A percentile compares a stretch with the other conserved stretches of the same genome.
Evolutionary conservation across 2,113 vertebrate species (phyloP).

Genomic region (Oplegnathus fasciatus): DNA sequence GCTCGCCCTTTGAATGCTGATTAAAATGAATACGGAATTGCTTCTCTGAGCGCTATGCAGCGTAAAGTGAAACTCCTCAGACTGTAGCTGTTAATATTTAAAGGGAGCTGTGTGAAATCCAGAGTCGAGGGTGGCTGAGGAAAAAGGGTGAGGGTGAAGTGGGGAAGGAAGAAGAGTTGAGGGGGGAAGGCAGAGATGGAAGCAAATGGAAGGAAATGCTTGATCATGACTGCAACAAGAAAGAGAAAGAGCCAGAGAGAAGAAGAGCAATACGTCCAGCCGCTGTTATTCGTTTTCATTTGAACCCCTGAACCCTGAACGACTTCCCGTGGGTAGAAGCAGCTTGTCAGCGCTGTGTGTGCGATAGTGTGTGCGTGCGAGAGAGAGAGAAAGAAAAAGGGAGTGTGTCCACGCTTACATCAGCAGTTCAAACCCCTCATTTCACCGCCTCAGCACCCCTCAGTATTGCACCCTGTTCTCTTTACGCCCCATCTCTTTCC

Average conservation of each 20-base stretch:
- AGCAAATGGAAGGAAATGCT: slow-evolving; percentile 52
- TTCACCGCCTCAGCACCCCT: slow-evolving; percentile 83
- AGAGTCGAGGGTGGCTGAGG: slow-evolving; percentile 36
- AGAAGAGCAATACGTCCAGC: slow-evolving; percentile 52
- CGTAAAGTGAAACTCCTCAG: slow-evolving; percentile 46
- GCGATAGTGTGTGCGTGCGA: slow-evolving; percentile 34
- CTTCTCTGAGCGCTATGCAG: slow-evolving; percentile 20
- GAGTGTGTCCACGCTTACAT: slow-evolving; percentile 77
- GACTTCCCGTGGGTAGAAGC: slow-evolving; percentile 71
- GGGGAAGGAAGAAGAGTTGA: not conserved
- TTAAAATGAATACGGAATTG: slow-evolving; percentile 69
- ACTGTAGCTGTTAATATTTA: slow-evolving; percentile 67
- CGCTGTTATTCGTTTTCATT: slow-evolving; percentile 71
- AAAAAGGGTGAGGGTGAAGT: slow-evolving; percentile 19
- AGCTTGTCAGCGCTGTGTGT: slow-evolving; percentile 68
- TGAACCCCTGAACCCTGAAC: slow-evolving; percentile 78
- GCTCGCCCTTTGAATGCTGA: slow-evolving; percentile 66
- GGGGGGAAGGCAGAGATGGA: not conserved
- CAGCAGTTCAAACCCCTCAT: slow-evolving; percentile 79
- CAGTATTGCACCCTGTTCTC: slow-evolving; percentile 75
- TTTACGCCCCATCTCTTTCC: slow-evolving; percentile 75
- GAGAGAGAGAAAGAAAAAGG: slow-evolving; percentile 46
- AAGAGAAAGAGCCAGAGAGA: slow-evolving; percentile 26
- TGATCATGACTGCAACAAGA: slow-evolving; percentile 46
- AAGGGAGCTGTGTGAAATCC: slow-evolving; percentile 58